A percentile compares a stretch with the other conserved stretches of the same genome.
Evolutionary conservation across 2,888 invertebrate genomes (phyloP).

Genomic region (Bembecia ichneumoniformis): DNA sequence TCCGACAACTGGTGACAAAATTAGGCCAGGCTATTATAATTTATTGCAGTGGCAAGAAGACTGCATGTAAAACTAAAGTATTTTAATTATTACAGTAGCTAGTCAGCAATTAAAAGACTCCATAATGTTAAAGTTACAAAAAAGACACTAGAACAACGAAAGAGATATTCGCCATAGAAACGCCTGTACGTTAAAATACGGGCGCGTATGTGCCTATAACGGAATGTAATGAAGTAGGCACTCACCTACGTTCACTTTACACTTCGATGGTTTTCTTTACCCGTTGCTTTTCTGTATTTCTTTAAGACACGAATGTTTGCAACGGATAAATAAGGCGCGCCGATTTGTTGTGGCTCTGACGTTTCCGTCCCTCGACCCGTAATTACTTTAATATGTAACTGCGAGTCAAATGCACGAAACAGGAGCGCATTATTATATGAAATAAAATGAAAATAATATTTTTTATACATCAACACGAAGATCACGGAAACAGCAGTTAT

Average conservation of each 20-base stretch:
- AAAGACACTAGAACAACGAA: neutral
- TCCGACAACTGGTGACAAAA: no score
- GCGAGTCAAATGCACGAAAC: no score
- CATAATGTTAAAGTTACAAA: no score
- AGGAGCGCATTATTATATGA: no score
- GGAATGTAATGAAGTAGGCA: conserved; percentile 34
- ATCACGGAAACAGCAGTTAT: no score
- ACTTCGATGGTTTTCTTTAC: conserved; percentile 25
- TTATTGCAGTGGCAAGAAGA: no score
- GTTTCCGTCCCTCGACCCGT: neutral
- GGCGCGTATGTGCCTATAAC: conserved; percentile 8
- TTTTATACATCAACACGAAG: no score
- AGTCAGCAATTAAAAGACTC: no score
- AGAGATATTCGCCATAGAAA: neutral
- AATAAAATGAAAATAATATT: no score
- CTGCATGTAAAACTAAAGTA: no score
- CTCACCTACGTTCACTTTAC: conserved; percentile 24
- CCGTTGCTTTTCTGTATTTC: conserved; percentile 15
- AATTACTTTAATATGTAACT: neutral
- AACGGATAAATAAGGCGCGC: conserved; percentile 21
- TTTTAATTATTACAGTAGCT: no score
- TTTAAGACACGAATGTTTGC: conserved; percentile 24
- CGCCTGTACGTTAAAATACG: neutral
- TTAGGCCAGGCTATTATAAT: no score
- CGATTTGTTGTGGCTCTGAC: conserved; percentile 9